Conservation (phyloP, 92 coral and sea anemone genomes). For the Parazoanthus darwini region DNA sequence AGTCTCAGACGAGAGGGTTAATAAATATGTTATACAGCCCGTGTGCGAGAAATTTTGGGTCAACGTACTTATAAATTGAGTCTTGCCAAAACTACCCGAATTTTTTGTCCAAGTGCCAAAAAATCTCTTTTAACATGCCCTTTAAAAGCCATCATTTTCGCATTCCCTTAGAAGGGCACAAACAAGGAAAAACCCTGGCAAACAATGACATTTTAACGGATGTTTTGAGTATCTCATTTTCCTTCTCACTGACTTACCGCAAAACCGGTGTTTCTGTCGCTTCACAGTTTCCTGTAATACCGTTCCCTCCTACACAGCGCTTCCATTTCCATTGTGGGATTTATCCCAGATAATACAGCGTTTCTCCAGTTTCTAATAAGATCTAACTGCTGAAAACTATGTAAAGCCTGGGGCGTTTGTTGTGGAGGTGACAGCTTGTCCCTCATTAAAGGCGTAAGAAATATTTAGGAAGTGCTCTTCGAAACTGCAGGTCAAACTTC, state of each 20-base stretch:
- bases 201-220: background rate
- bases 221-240: background rate
- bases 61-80: no score
- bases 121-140: no score
- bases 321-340: background rate
- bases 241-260: background rate
- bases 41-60: no score
- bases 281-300: background rate
- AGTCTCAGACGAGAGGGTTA: no score
- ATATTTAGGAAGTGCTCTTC: no score
- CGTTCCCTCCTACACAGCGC: background rate
- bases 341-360: background rate
- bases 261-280: background rate
- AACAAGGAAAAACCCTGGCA: background rate
- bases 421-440: no score
- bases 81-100: no score
- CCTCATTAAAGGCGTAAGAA: no score
- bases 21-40: no score
- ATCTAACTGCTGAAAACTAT: background rate
- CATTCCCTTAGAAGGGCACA: background rate
- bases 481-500: no score
- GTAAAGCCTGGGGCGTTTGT: background rate
- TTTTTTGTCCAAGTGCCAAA: no score
- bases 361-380: background rate
- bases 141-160: background rate